A percentile compares a stretch with the other conserved stretches of the same genome.
phyloP scores from a whole-genome alignment of 2,113 vertebrate species.

The Phalacrocorax aristotelis region DNA sequence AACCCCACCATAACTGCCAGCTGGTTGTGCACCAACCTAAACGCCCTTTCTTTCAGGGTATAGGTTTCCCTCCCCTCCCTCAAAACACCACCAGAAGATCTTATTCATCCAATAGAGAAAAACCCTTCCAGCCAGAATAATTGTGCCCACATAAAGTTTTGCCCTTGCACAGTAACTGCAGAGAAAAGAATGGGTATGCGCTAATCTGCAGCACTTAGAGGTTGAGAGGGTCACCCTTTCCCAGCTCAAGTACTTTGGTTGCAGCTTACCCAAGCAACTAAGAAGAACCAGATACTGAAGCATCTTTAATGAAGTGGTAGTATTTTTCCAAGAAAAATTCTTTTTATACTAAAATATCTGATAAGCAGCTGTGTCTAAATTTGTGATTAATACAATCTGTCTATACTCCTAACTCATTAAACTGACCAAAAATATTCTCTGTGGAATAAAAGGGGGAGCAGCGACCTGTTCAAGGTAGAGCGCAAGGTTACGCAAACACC shows the following conservation, averaged over 20 bases:
- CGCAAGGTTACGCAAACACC: constrained; percentile 33
- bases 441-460: background rate
- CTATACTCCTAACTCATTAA: background rate
- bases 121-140: background rate
- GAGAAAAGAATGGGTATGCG: background rate
- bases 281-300: background rate
- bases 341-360: background rate
- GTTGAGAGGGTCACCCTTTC: background rate
- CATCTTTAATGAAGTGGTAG: background rate
- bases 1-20: background rate
- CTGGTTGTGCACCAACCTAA: background rate
- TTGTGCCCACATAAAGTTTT: background rate
- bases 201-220: background rate
- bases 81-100: background rate
- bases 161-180: background rate
- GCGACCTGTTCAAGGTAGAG: background rate
- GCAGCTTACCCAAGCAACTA: background rate
- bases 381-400: background rate
- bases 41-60: background rate
- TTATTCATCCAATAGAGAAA: background rate
- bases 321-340: background rate
- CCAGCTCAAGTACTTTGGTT: background rate
- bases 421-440: background rate
- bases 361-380: background rate
- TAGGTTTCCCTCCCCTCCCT: background rate